A percentile compares a stretch with the other conserved stretches of the same genome.
Conservation (phyloP, 2,797 vertebrate genomes). For the Lemur catta region DNA sequence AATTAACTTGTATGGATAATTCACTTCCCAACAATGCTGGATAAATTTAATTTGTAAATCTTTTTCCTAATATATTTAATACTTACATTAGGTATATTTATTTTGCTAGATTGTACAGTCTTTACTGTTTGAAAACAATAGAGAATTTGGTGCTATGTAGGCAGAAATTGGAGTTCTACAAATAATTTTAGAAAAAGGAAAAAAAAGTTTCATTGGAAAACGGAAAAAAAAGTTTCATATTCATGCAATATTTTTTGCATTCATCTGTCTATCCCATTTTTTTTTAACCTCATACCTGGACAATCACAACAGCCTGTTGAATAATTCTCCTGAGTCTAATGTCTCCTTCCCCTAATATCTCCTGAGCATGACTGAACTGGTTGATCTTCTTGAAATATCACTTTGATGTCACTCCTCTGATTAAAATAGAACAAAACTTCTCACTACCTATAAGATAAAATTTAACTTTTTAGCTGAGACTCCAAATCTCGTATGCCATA, state of each 20-base stretch:
- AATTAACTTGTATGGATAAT: neutral
- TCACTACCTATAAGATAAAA: neutral
- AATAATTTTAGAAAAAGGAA: neutral
- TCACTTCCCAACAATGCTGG: neutral
- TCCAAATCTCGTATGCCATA: neutral
- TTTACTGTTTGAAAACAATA: neutral
- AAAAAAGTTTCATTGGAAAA: constrained; percentile 29
- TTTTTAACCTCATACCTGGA: neutral
- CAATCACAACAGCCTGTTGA: neutral
- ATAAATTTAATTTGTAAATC: neutral
- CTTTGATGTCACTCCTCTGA: neutral
- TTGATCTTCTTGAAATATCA: neutral
- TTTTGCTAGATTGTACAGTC: neutral
- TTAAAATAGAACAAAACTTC: neutral
- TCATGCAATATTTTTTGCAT: constrained; percentile 63
- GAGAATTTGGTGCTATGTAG: neutral
- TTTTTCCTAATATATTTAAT: neutral
- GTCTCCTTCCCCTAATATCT: neutral
- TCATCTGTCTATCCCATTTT: neutral
- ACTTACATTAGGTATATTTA: neutral
- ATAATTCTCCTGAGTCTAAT: neutral
- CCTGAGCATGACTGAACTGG: neutral
- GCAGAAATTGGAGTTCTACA: constrained; percentile 8
- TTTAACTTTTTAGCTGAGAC: neutral
- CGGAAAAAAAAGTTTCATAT: neutral